Evolutionary conservation across 2,888 invertebrate species (phyloP), one percentile per base, ranked within the genome.

Genomic region (Agrotis exclamationis): DNA sequence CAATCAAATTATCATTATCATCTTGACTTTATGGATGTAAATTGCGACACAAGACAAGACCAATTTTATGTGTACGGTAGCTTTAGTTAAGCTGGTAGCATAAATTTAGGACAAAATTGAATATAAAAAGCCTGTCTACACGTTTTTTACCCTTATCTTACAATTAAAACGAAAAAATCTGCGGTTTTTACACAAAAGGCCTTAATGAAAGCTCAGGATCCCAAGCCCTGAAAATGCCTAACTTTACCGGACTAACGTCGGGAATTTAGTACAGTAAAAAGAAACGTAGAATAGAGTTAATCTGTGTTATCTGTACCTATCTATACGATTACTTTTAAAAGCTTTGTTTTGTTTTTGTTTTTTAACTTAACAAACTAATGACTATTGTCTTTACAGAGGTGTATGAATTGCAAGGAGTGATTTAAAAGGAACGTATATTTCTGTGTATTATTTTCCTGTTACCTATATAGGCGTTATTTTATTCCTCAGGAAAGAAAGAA

Each of bases 401-500:
- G 9, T n/a, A 2, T n/a, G 6, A 3, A 33, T 39, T 44, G 6
- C 16, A 0, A 63, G 16, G 44, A 44, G n/a, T 4, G 16, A 20
- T 45, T 7, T 64, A 28, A 28, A 33, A n/a, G 14, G 14, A 7
- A 39, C 6, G 4, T 59, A 59, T 69, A 33, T 24, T 60, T 50
- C n/a, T 9, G 14, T 2, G 39, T 63, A 74, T 50, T 70, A 75
- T 44, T 70, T 75, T 18, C 57, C 57, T 20, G 14, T 53, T 50
- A 70, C 33, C 33, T 18, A 51, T 54, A 22, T 47, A 65, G 11
- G 45, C 9, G 20, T 14, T 66, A 44, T 54, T 71, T 53, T 45
- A 11, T 59, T 58, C 44, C 13, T 18, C 24, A 14, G n/a, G 53
- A 63, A 72, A 63, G 53, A 47, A 75, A 47, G 75, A 76, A 65